Evolutionary conservation across 1,140 invertebrate genomes (phyloP), one percentile per base, ranked within the genome.

Genomic region (Drosophila novamexicana): DNA sequence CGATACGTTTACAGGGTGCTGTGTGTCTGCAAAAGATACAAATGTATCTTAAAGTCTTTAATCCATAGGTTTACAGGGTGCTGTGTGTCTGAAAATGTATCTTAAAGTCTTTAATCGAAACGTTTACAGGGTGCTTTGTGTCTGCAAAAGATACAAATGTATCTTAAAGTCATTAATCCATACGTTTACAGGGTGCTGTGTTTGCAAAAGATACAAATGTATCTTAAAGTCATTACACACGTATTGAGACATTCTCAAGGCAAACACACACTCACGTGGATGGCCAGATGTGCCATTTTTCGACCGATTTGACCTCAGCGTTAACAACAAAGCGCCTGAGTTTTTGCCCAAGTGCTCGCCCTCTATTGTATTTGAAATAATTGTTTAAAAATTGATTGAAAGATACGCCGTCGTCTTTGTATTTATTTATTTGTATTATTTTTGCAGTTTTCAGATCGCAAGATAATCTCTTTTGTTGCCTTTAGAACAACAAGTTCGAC

Each of bases 11-110:
- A 79, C 83, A 79, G 83, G 81, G 81, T 82, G 82, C 39, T 58
- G 64, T 50, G 36, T 50, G 40, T 56, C 42, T 62, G 40, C 32
- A 50, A 36, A 22, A 9, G 50, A 39, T 42, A 54, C 39, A 42
- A 2, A 16, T 3, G 42, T 16, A 16, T 8, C 42, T 45, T 4
- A 3, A 22, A 29, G 22, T 29, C 3, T 5, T 16, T 68, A 76
- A 79, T 88, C 82, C 79, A 83, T 83, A 71, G 14, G 47, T 49
- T 68, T 81, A 76, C 83, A 79, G 82, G 82, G 81, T 82, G 82
- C 39, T 58, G 64, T 42, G 45, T 42, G 40, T 49, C 42, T 62
- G 40, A 16, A 50, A 2, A 16, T 3, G 14, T 8, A 16, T 8
- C 42, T 45, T 16, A 29, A 29, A 29, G 5, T 29, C 22, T 5